Base-by-base conservation (phyloP, 2,797 vertebrate species). In the Sus cebifrons region DNA sequence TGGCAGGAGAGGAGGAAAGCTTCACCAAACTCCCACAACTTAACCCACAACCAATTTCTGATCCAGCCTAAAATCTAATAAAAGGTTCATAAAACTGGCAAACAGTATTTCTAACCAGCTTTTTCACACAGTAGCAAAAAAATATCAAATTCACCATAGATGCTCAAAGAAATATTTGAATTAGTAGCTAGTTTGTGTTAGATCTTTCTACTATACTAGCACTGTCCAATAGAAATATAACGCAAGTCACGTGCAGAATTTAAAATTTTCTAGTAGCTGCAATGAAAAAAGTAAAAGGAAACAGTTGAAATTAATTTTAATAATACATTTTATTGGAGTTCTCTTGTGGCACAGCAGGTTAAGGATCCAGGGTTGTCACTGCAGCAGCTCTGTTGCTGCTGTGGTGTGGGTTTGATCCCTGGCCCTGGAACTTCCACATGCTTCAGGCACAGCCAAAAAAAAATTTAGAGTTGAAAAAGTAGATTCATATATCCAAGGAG, bases 391-490 rank as follows among this genome's bases (percentile, higher is more conserved):
- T 49, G 44, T 49, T 49, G 44, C 44, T 49, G 44, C 44, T 49
- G 44, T 49, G 44, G 44, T 49, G 9, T 49, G 44, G 44, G 44
- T 49, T 49, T 10, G 44, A 49, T 49, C 44, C 44, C 44, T 49
- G 44, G 44, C 44, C 44, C 44, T 5, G 44, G 9, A 49, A 49
- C 6, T 49, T 49, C 6, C 44, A 10, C 44, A 49, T 49, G 44
- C 5, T 10, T 6, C 6, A 49, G 44, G 44, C 44, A 49, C 44
- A 10, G 44, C 44, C 44, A 49, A 49, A 49, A 49, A 84, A 15
- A 87, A 84, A 79, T 21, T 44, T 84, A 60, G 20, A 60, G 21
- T 75, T 95, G 75, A 84, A 96, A 89, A 87, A 23, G 36, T 82
- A 71, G 79, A 60, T 36, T 78, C 29, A 56, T 52, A 25, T 18